phyloP scores from a whole-genome alignment of 2,113 vertebrate genomes.

The Trematocara stigmaticum region DNA sequence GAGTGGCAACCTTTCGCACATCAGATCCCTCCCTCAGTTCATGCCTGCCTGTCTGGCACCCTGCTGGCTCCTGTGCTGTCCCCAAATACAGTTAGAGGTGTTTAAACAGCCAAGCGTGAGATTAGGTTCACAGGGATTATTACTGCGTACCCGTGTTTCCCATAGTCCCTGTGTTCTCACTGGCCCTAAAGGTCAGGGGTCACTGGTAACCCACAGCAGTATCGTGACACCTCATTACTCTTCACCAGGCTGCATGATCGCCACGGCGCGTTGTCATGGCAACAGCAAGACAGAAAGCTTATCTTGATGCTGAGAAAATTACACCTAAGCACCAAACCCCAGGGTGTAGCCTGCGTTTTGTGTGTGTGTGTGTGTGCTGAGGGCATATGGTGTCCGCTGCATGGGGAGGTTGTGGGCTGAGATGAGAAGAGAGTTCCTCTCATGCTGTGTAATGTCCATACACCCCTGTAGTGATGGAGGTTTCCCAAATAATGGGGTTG shows the following conservation, averaged over 20 bases:
- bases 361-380: not conserved
- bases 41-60: not conserved
- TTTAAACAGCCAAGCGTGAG: constrained; percentile 37
- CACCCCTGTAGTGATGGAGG: constrained; percentile 44
- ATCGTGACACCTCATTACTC: constrained; percentile 61
- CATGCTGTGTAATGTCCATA: constrained; percentile 43
- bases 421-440: constrained; percentile 41
- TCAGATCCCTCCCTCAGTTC: not conserved
- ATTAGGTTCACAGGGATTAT: constrained; percentile 29
- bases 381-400: constrained; percentile 37
- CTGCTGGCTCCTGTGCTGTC: not conserved
- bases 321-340: constrained; percentile 19
- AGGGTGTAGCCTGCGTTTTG: constrained; percentile 13
- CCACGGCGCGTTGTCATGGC: constrained; percentile 39
- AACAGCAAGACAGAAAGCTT: constrained; percentile 42
- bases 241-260: not conserved
- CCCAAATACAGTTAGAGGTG: constrained; percentile 1
- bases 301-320: constrained; percentile 51
- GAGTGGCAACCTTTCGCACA: not conserved
- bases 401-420: constrained; percentile 35
- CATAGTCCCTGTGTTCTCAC: constrained; percentile 27
- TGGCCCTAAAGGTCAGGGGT: constrained; percentile 41
- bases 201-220: constrained; percentile 26
- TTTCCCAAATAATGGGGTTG: constrained; percentile 37
- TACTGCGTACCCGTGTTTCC: constrained; percentile 23